Percentiles rank a stretch among this genome's conserved stretches.
phyloP scores from a whole-genome alignment of 92 coral and sea anemone genomes.

The Heliopora coerulea region DNA sequence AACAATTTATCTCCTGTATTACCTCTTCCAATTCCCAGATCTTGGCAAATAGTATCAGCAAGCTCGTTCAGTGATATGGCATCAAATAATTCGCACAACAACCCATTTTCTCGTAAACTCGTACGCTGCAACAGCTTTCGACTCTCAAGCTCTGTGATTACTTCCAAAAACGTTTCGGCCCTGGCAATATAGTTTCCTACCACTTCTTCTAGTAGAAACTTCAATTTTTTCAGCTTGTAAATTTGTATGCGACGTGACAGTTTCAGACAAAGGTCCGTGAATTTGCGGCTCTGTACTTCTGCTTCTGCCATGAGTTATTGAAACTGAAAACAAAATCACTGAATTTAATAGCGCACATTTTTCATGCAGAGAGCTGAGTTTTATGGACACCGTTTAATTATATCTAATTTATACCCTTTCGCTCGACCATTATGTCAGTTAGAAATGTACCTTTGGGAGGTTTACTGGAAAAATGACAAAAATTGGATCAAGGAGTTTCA shows the following conservation, averaged over 20 bases:
- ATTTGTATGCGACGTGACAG: neutral
- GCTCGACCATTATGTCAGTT: too few relatives aligned
- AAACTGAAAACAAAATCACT: too few relatives aligned
- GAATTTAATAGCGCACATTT: too few relatives aligned
- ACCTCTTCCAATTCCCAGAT: constrained; percentile 9
- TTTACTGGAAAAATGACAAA: too few relatives aligned
- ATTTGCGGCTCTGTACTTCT: neutral
- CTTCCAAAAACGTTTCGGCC: neutral
- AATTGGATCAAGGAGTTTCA: too few relatives aligned
- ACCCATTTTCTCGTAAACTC: neutral
- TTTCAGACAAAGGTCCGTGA: neutral
- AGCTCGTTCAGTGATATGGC: neutral
- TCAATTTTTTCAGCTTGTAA: constrained; percentile 4
- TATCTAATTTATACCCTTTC: too few relatives aligned
- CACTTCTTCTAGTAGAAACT: constrained; percentile 15
- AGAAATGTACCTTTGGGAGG: too few relatives aligned
- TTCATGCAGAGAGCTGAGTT: too few relatives aligned
- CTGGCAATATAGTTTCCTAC: neutral
- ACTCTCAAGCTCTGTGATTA: neutral
- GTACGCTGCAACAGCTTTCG: neutral
- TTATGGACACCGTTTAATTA: too few relatives aligned
- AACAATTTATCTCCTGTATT: too few relatives aligned
- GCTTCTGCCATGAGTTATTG: too few relatives aligned
- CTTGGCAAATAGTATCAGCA: neutral
- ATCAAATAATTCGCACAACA: constrained; percentile 21